A percentile compares a stretch with the other conserved stretches of the same genome.
Evolutionary conservation across 2,113 vertebrate species (phyloP).

Genomic region (Plotosus lineatus): DNA sequence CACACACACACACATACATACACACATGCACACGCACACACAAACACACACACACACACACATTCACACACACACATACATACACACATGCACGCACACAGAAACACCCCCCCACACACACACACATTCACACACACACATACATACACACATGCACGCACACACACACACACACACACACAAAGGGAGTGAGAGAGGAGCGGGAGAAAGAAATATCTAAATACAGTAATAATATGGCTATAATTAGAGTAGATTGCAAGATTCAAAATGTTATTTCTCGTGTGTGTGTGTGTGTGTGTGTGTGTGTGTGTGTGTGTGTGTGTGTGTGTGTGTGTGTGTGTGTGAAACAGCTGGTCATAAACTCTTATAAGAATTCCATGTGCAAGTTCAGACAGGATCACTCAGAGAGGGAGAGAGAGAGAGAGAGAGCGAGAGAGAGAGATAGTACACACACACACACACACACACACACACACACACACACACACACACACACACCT

Average conservation of each 20-base stretch:
- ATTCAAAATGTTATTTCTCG: background rate
- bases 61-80: background rate
- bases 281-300: constrained; percentile 19
- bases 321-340: background rate
- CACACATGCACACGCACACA: no score
- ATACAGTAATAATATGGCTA: background rate
- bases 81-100: no score
- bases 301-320: constrained; percentile 13
- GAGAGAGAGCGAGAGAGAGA: background rate
- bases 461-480: background rate
- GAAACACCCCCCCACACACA: no score
- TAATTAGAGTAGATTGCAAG: background rate
- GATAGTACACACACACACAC: background rate
- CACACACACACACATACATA: background rate
- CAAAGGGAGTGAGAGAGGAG: no score
- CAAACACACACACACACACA: background rate
- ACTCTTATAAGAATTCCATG: background rate
- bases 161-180: background rate
- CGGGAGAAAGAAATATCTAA: no score
- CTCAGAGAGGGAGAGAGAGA: background rate
- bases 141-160: background rate
- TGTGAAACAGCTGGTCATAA: constrained; percentile 2
- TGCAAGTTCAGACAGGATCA: constrained; percentile 5
- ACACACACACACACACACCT: constrained; percentile 19
- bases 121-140: background rate